Base-by-base conservation (phyloP, 2,797 vertebrate species). In the Synanceia verrucosa region DNA sequence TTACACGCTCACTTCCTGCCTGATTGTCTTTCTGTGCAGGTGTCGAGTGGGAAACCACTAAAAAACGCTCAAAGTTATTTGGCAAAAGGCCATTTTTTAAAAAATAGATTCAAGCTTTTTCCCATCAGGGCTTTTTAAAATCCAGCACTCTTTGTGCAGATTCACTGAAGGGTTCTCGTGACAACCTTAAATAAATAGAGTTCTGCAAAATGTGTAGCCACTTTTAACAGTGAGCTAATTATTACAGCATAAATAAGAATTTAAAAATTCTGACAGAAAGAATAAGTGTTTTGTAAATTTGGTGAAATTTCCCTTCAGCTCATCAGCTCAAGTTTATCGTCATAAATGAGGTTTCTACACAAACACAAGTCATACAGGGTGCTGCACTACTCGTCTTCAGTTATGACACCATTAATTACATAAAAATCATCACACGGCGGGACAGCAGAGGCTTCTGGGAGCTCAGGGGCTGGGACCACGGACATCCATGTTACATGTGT, bases 11-110 rank as follows among this genome's bases (percentile, higher is more conserved):
- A 36, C 52, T 64, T 87, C 72, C 83, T 70, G 51, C 73, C 76
- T 86, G 93, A 94, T 93, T 94, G 92, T 93, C 92, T 83, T 72
- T 86, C 81, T 70, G 61, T 85, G 61, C 76, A 79, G 81, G 58
- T 57, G 43, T 79, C 59, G 16, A 43, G 60, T 52, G 52, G 63
- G 56, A 82, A 76, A 78, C 31, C 28, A 50, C 13, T 65, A 9
- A 51, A 83, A 87, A 61, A 28, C 5, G 59, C 21, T 58, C 16
- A 1, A 44, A 63, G 11, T 71, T 34, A 74, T 70, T 77, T 50
- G 51, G 63, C 67, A 65, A 46, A 78, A 63, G 18, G 34, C 31
- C 28, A n/a, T 44, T 53, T 60, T 64, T 46, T 44, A 23, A 7
- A 23, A 7, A 29, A 28, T 24, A 26, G 14, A 14, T 33, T 64